These are phyloP conservation scores for Hiodon tergisus DNA, from an alignment of 2,113 vertebrate species.

Conservation along the genomic window DNA sequence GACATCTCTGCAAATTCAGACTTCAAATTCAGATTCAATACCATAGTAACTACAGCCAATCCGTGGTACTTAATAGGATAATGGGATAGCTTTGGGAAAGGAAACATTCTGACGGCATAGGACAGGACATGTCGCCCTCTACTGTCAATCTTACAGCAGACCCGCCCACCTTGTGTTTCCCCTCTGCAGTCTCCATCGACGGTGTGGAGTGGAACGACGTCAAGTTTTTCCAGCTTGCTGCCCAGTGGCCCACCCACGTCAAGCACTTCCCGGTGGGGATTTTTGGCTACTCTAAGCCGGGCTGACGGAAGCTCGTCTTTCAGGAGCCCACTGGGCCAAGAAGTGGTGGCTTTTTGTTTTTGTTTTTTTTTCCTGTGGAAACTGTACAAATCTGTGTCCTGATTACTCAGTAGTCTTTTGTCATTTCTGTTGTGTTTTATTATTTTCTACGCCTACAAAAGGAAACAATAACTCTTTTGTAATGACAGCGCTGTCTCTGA, in stretches of 20 bases:
- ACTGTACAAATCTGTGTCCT: constrained; percentile 48
- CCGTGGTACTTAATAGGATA: no score
- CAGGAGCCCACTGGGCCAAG: constrained; percentile 20
- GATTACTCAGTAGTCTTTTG: constrained; percentile 32
- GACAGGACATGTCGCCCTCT: no score
- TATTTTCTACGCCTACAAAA: constrained; percentile 52
- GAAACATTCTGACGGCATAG: no score
- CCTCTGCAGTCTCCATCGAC: constrained; percentile 74
- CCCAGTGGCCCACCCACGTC: constrained; percentile 83
- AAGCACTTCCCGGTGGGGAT: constrained; percentile 84
- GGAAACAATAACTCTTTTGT: constrained; percentile 60
- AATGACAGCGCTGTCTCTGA: constrained; percentile 53
- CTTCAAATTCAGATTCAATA: no score
- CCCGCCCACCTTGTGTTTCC: constrained; percentile 36
- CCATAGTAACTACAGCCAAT: no score
- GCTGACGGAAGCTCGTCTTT: constrained; percentile 45
- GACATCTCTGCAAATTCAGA: no score
- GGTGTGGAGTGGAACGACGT: constrained; percentile 86
- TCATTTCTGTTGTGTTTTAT: constrained; percentile 40
- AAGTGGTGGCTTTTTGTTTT: constrained; percentile 28
- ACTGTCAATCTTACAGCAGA: no score
- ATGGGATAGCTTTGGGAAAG: no score
- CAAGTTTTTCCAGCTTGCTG: constrained; percentile 86
- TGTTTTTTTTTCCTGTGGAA: constrained; percentile 67
- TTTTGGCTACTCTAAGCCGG: constrained; percentile 73